Percentiles rank a stretch among this genome's conserved stretches.
These are phyloP conservation scores for Shargacucullia verbasci DNA, from an alignment of 2,888 invertebrate genomes.

Conservation along the genomic window DNA sequence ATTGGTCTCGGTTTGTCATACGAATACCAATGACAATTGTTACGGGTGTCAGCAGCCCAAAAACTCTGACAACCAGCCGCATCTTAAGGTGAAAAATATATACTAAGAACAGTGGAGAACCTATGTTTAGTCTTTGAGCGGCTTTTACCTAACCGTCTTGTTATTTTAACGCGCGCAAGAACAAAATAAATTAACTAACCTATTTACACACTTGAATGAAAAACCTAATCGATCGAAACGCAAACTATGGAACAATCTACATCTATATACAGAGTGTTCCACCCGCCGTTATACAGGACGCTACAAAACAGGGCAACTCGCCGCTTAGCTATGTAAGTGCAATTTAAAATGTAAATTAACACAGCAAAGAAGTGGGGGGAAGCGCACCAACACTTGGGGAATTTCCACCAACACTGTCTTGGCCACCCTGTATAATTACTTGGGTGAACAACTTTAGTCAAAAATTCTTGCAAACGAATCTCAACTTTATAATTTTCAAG, in stretches of 20 bases:
- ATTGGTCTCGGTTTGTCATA: too few relatives aligned
- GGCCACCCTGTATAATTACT: conserved; percentile 69
- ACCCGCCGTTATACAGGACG: conserved; percentile 67
- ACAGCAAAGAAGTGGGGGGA: conserved; percentile 86
- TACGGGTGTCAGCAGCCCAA: too few relatives aligned
- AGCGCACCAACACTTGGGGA: conserved; percentile 72
- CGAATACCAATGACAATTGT: too few relatives aligned
- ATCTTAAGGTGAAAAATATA: too few relatives aligned
- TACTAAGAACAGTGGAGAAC: too few relatives aligned
- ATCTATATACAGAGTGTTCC: conserved; percentile 46
- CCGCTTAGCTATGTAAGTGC: conserved; percentile 88
- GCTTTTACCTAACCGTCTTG: too few relatives aligned
- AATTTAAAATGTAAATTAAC: conserved; percentile 90
- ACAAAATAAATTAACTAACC: conserved; percentile 1
- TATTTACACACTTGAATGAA: conserved; percentile 48
- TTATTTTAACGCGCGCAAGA: background rate
- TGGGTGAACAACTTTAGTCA: conserved; percentile 26
- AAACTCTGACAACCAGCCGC: too few relatives aligned
- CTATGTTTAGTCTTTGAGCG: too few relatives aligned
- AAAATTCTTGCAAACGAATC: conserved; percentile 14
- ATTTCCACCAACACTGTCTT: conserved; percentile 82
- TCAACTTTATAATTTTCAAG: accelerated
- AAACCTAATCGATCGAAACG: conserved; percentile 45
- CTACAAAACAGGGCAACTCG: conserved; percentile 83
- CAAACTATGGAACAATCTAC: conserved; percentile 43